Conservation (phyloP, 2,888 invertebrate species). For the Syritta pipiens region DNA sequence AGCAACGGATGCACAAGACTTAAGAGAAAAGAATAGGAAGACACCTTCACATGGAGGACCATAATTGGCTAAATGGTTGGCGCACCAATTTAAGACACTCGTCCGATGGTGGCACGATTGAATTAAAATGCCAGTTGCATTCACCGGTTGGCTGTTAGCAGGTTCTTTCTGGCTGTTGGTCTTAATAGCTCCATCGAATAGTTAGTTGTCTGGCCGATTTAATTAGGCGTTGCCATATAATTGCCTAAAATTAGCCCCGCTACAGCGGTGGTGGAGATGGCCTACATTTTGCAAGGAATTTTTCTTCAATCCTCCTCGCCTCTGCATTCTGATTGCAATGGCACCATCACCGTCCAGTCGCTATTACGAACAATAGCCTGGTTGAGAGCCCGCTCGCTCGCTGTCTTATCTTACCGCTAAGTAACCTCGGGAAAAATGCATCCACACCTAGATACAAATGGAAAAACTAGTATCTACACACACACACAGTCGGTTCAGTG, state of each 20-base stretch:
- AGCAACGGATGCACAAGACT: constrained; percentile 51
- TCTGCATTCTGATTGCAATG: background rate
- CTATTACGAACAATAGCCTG: constrained; percentile 11
- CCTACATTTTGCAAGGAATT: constrained; percentile 42
- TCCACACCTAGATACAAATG: background rate
- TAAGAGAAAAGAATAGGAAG: constrained; percentile 23
- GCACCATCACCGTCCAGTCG: too few relatives aligned
- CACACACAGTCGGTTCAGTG: too few relatives aligned
- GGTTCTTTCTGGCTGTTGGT: constrained; percentile 20
- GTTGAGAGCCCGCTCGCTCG: constrained; percentile 13
- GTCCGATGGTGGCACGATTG: constrained; percentile 1
- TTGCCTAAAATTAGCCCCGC: constrained; percentile 34
- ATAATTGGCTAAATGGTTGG: constrained; percentile 37
- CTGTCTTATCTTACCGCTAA: constrained; percentile 50
- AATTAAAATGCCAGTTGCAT: constrained; percentile 39
- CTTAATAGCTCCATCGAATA: constrained; percentile 1
- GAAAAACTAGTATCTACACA: constrained; percentile 4
- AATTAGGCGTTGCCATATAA: constrained; percentile 7
- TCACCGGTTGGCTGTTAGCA: constrained; percentile 1
- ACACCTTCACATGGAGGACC: constrained; percentile 1
- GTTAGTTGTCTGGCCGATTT: background rate
- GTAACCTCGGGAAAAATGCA: constrained; percentile 40
- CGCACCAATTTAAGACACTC: constrained; percentile 20
- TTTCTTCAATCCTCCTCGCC: constrained; percentile 12
- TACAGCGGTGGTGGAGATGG: constrained; percentile 8